These are phyloP conservation scores for Ctenopoma kingsleyae DNA, from an alignment of 2,797 vertebrate genomes.

Conservation along the genomic window DNA sequence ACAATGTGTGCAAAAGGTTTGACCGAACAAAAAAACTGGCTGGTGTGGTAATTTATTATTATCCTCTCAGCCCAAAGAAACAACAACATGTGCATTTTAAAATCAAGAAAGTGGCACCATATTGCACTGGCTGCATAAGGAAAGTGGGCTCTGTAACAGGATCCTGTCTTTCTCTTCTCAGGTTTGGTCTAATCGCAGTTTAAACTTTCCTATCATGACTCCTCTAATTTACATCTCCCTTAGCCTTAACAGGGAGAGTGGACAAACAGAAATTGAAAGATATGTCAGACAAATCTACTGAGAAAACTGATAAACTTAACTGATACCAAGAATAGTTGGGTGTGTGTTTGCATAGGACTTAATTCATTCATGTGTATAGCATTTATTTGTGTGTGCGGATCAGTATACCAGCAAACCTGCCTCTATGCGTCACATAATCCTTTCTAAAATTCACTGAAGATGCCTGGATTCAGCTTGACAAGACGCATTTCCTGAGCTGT, in stretches of 20 bases:
- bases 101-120: constrained; percentile 8
- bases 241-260: not conserved
- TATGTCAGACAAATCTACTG: not conserved
- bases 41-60: not conserved
- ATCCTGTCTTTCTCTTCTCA: not conserved
- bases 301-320: not conserved
- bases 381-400: not conserved
- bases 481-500: constrained; percentile 23
- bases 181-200: not conserved
- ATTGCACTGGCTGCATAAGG: not conserved
- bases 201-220: not conserved
- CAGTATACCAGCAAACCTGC: not conserved
- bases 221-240: not conserved
- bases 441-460: not conserved
- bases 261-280: not conserved
- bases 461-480: constrained; percentile 16
- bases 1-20: not conserved
- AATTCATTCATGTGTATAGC: not conserved
- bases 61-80: not conserved
- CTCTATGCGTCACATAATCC: not conserved
- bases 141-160: not conserved
- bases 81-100: not conserved
- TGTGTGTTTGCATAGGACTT: constrained; percentile 1
- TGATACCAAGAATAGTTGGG: not conserved
- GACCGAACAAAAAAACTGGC: not conserved